Percentiles rank a stretch among this genome's conserved stretches.
These are phyloP conservation scores for Speoplatyrhinus poulsoni DNA, from an alignment of 2,113 vertebrate species.

Conservation along the genomic window DNA sequence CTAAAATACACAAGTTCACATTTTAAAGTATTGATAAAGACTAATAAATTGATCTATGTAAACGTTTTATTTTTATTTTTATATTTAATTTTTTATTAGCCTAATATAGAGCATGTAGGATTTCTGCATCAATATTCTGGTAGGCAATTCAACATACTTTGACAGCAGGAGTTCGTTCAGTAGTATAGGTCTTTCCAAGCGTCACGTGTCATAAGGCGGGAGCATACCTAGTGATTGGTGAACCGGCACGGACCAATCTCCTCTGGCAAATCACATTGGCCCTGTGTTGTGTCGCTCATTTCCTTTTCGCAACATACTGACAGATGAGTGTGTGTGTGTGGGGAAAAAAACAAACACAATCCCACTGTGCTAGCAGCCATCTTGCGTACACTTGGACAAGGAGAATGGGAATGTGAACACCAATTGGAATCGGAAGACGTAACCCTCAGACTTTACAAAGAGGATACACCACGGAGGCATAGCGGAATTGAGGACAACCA, in stretches of 20 bases:
- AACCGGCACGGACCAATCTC: background rate
- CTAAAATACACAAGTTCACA: no score
- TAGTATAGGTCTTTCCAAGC: background rate
- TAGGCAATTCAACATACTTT: background rate
- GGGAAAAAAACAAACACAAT: slow-evolving; percentile 70
- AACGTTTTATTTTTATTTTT: no score
- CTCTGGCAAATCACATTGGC: slow-evolving; percentile 41
- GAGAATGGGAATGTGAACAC: slow-evolving; percentile 57
- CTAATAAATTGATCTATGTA: no score
- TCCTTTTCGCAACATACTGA: slow-evolving; percentile 22
- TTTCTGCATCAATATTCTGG: background rate
- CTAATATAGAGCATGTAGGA: background rate
- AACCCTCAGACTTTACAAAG: slow-evolving; percentile 1
- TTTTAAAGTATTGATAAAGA: no score
- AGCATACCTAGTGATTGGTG: slow-evolving; percentile 35
- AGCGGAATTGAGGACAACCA: background rate
- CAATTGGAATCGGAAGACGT: background rate
- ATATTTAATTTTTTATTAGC: no score
- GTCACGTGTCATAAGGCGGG: background rate
- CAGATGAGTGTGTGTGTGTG: slow-evolving; percentile 32
- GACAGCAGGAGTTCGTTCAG: slow-evolving; percentile 1
- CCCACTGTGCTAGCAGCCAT: slow-evolving; percentile 76
- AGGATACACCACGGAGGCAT: slow-evolving; percentile 15
- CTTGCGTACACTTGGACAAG: slow-evolving; percentile 73
- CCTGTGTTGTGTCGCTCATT: slow-evolving; percentile 32